Evolutionary conservation across 2,113 vertebrate species (phyloP), one percentile per base, ranked within the genome.

Genomic region (Acinonyx jubatus): DNA sequence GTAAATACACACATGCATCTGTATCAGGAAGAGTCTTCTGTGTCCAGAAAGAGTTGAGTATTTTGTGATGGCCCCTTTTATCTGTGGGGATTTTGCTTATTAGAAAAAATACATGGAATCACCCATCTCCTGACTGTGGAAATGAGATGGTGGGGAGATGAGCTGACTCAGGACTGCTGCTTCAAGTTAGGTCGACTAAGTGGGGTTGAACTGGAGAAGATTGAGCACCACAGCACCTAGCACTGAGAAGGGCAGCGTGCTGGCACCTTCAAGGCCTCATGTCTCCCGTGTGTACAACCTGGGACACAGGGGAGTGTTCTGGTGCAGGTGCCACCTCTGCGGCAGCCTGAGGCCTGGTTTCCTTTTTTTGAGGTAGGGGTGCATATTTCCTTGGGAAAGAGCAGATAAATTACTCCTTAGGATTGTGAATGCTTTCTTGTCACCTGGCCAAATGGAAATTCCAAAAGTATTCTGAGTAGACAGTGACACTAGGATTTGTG

Each of bases 321-420:
- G 36, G n/a, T 31, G 36, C 38, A 50, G 23, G 41, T n/a, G 23
- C 48, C 33, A 36, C 48, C n/a, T 48, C 23, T 1, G 23, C n/a
- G 50, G 68, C 80, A 74, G 33, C 33, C n/a, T 63, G 33, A 11
- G 71, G 63, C 73, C 27, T 61, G 57, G 36, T 21, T 79, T 89
- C 96, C 79, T 73, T 36, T 48, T 55, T 36, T 5, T 78, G 57
- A 57, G 6, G 79, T 27, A n/a, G 52, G 66, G 83, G 80, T 11
- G 84, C 29, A 45, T 66, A 92, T 52, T 94, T 98, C 94, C 97
- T 96, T 74, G 73, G 96, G 45, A 97, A 95, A 68, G 68, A 95
- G 57, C 61, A 65, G 80, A 31, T 71, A 71, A 66, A 16, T 73
- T 74, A 29, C 41, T 45, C 68, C 79, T 95, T 74, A 29, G 36